Percentiles rank a stretch among this genome's conserved stretches.
Evolutionary conservation across 2,113 vertebrate genomes (phyloP).

Genomic region (Acrocephalus kingi): DNA sequence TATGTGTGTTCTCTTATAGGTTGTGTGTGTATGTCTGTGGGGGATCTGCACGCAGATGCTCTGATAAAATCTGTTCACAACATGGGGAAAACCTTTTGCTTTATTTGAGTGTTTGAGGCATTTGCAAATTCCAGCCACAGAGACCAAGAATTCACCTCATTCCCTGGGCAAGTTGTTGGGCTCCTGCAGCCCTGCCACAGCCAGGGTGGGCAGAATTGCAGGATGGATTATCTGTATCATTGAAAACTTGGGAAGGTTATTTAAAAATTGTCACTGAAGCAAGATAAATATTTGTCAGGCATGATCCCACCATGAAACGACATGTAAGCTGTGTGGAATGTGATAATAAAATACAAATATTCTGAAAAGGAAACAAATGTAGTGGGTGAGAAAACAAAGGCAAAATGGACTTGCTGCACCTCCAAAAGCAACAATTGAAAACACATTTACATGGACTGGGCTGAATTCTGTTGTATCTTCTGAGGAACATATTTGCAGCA

Average conservation of each 20-base stretch:
- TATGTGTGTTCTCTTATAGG: neutral
- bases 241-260: neutral
- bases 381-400: slow-evolving; percentile 39
- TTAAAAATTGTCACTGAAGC: slow-evolving; percentile 7
- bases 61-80: neutral
- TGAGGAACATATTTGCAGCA: neutral
- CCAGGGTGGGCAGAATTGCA: neutral
- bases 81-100: neutral
- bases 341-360: slow-evolving; percentile 51
- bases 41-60: neutral
- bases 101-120: neutral
- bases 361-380: slow-evolving; percentile 39
- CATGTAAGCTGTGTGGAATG: slow-evolving; percentile 53
- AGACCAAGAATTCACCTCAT: neutral
- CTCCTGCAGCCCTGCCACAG: neutral
- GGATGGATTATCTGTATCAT: neutral
- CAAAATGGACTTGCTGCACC: neutral
- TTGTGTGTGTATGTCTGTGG: neutral
- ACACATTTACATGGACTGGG: neutral
- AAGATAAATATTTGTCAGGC: slow-evolving; percentile 56
- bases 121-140: neutral
- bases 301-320: neutral
- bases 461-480: neutral
- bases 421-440: slow-evolving; percentile 24
- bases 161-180: neutral